Evolutionary conservation across 2,888 invertebrate genomes (phyloP).

Genomic region (Stenolophus ochropezus): DNA sequence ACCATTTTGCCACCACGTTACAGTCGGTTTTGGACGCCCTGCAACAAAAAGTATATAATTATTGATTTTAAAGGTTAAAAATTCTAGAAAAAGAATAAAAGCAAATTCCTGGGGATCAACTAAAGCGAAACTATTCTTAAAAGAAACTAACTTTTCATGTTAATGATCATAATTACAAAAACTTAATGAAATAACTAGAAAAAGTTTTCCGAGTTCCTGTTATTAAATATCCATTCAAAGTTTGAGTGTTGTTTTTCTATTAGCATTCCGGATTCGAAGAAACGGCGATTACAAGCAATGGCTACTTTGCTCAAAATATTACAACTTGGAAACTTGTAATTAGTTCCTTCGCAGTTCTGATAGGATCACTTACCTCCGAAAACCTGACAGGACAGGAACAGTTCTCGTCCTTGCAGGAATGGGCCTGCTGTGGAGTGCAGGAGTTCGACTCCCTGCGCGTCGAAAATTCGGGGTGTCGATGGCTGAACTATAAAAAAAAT

Average conservation of each 20-base stretch:
- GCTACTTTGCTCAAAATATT: slow-evolving; percentile 6
- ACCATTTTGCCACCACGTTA: slow-evolving; percentile 89
- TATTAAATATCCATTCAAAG: slow-evolving; percentile 46
- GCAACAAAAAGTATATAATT: slow-evolving; percentile 63
- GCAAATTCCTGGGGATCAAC: not conserved
- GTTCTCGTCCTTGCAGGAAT: slow-evolving; percentile 89
- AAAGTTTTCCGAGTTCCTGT: slow-evolving; percentile 24
- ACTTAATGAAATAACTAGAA: slow-evolving; percentile 26
- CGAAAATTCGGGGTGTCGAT: slow-evolving; percentile 86
- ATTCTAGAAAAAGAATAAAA: not conserved
- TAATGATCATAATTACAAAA: slow-evolving; percentile 28
- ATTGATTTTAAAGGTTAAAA: not conserved
- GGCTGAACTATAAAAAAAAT: slow-evolving; percentile 82
- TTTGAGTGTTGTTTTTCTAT: slow-evolving; percentile 51
- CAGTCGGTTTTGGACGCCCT: slow-evolving; percentile 88
- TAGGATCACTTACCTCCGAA: slow-evolving; percentile 80
- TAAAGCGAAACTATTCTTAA: not conserved
- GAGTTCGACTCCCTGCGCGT: slow-evolving; percentile 88
- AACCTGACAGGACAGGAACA: slow-evolving; percentile 90
- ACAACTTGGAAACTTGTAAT: slow-evolving; percentile 40
- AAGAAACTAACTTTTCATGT: not conserved
- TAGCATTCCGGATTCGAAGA: slow-evolving; percentile 30
- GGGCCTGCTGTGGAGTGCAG: slow-evolving; percentile 84
- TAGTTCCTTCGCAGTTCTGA: slow-evolving; percentile 38
- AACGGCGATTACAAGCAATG: slow-evolving; percentile 30